Percentiles rank a stretch among this genome's conserved stretches.
phyloP scores from a whole-genome alignment of 2,113 vertebrate species.

The Microtus montanus region DNA sequence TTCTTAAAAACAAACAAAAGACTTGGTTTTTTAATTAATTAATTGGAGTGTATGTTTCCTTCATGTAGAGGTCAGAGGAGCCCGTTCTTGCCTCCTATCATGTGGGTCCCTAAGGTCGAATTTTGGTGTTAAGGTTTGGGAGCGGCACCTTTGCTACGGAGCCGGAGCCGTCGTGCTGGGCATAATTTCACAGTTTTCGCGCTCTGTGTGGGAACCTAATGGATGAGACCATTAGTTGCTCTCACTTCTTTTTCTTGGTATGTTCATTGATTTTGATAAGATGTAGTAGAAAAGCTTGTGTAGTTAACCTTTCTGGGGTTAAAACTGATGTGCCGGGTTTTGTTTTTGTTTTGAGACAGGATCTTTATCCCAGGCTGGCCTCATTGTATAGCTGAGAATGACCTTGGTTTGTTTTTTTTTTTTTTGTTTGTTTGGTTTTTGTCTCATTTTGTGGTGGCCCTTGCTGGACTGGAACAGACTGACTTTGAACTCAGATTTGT shows the following conservation, averaged over 20 bases:
- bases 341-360: not conserved
- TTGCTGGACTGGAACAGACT: not conserved
- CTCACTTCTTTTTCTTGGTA: constrained; percentile 22
- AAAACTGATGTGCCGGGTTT: not conserved
- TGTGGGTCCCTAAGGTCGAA: not conserved
- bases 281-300: constrained; percentile 13
- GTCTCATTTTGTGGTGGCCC: too few species aligned
- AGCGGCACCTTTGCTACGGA: not conserved
- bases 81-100: not conserved
- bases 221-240: not conserved
- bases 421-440: not conserved
- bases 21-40: not conserved
- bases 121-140: not conserved
- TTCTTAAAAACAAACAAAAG: not conserved
- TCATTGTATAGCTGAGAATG: not conserved
- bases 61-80: not conserved
- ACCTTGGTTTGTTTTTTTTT: not conserved
- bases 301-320: constrained; percentile 38
- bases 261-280: constrained; percentile 35
- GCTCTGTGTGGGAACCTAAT: not conserved
- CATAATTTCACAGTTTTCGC: constrained; percentile 17
- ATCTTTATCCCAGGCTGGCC: not conserved
- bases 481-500: not conserved
- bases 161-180: too few species aligned
- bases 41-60: not conserved